These are phyloP conservation scores for Holothuria glaberrima DNA, from an alignment of 35 echinoderm and acorn worm species.

Conservation along the genomic window DNA sequence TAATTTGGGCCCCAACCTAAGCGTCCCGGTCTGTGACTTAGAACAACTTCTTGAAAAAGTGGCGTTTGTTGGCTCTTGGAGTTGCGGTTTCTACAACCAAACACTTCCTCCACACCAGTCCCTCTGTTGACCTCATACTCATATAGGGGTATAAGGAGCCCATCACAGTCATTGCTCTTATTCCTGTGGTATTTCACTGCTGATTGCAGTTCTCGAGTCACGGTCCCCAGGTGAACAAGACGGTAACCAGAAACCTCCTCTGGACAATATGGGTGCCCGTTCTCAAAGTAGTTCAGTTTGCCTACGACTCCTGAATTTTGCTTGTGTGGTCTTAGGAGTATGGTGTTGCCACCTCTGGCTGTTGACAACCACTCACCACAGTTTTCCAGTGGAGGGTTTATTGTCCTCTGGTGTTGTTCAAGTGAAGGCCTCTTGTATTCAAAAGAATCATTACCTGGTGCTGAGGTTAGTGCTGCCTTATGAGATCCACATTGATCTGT, in stretches of 20 bases:
- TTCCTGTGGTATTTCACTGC: not conserved
- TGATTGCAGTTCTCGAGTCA: not conserved
- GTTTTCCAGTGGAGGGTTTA: not conserved
- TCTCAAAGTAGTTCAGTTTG: not conserved
- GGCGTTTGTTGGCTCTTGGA: not conserved
- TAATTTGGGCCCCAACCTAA: too few relatives aligned
- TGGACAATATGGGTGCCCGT: too few relatives aligned
- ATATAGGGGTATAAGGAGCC: not conserved
- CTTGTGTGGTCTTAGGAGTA: not conserved
- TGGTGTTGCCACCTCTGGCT: not conserved
- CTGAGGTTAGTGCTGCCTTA: too few relatives aligned
- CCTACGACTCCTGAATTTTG: not conserved
- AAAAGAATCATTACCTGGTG: too few relatives aligned
- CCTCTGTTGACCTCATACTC: not conserved
- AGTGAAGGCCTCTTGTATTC: not conserved
- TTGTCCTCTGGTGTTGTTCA: not conserved
- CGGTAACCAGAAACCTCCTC: not conserved
- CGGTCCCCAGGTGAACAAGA: not conserved
- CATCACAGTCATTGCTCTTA: not conserved
- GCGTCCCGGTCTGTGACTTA: not conserved
- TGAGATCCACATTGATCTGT: too few relatives aligned
- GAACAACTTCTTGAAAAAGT: not conserved
- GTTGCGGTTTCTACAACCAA: not conserved
- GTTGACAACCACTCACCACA: not conserved
- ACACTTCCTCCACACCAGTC: too few relatives aligned